A percentile compares a stretch with the other conserved stretches of the same genome.
These are phyloP conservation scores for Fistularia commersonii DNA, from an alignment of 2,797 vertebrate species.

Conservation along the genomic window DNA sequence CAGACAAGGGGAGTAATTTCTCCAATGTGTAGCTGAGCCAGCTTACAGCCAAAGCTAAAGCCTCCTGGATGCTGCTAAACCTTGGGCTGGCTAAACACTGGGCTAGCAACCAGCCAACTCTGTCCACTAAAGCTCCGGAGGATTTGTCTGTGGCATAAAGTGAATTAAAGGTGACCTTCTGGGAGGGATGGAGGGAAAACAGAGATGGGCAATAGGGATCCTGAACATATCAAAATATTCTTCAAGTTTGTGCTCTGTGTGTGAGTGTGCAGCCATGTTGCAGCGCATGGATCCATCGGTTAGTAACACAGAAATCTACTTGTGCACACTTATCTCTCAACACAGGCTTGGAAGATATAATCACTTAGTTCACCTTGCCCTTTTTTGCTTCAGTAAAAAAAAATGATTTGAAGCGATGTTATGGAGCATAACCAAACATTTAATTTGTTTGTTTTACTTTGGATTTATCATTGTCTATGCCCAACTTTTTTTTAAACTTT, in stretches of 20 bases:
- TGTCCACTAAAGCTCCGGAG: slow-evolving; percentile 56
- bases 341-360: no score
- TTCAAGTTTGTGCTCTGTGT: slow-evolving; percentile 10
- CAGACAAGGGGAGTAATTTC: slow-evolving; percentile 71
- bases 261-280: background rate
- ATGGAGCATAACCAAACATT: no score
- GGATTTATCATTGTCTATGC: no score
- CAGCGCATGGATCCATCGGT: no score
- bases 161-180: slow-evolving; percentile 75
- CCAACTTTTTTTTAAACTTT: no score
- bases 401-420: no score
- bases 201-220: slow-evolving; percentile 18
- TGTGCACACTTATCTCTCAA: no score
- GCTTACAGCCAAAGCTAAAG: slow-evolving; percentile 75
- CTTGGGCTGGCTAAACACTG: slow-evolving; percentile 57
- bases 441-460: no score
- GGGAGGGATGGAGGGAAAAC: slow-evolving; percentile 28
- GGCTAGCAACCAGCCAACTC: slow-evolving; percentile 66
- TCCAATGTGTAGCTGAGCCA: slow-evolving; percentile 75
- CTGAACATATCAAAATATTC: slow-evolving; percentile 28
- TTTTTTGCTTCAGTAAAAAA: no score
- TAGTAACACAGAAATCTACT: no score
- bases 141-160: slow-evolving; percentile 67
- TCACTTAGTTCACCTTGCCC: no score
- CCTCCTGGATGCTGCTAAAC: slow-evolving; percentile 67